phyloP scores from a whole-genome alignment of 2,113 vertebrate species.

The Tyrannus savana region DNA sequence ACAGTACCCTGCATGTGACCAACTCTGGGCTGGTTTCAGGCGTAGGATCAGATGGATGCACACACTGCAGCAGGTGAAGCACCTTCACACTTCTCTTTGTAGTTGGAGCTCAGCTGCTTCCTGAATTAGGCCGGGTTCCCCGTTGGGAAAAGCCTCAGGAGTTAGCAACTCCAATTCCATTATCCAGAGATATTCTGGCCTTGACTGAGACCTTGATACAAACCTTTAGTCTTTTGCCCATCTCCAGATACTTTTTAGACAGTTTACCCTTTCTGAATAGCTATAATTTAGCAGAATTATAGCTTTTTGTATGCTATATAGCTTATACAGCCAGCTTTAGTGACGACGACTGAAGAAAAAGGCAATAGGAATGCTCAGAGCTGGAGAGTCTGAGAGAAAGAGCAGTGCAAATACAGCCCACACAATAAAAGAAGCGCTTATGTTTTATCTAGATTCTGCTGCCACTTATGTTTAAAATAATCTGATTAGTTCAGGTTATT shows the following conservation, averaged over 20 bases:
- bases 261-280: neutral
- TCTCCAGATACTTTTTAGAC: neutral
- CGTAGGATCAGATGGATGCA: rapidly evolving
- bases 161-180: neutral
- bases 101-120: neutral
- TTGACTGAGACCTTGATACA: neutral
- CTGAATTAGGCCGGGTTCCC: neutral
- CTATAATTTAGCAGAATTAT: neutral
- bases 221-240: neutral
- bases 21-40: neutral
- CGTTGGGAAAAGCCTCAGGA: neutral
- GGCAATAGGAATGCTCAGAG: neutral
- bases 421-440: neutral
- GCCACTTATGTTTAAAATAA: neutral
- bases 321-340: neutral
- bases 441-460: neutral
- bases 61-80: neutral
- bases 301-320: neutral
- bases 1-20: neutral
- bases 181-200: neutral
- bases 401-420: neutral
- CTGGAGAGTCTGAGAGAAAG: neutral
- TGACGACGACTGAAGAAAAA: neutral
- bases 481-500: neutral
- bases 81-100: neutral